Conservation (phyloP, 2,888 invertebrate species). For the Timema cristinae region DNA sequence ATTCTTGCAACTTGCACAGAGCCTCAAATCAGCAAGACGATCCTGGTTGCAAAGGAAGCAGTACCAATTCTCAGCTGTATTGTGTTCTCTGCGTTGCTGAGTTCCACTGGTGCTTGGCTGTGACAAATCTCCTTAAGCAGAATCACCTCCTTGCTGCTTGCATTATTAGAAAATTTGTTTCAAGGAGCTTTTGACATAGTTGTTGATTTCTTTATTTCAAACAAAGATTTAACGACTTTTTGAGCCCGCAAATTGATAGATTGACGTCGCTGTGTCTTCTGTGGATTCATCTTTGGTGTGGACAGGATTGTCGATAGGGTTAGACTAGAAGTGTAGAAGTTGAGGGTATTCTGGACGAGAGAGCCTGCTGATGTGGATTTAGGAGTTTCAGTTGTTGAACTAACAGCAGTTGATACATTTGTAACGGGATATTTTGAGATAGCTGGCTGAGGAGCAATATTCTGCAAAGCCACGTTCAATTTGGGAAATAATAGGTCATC, state of each 20-base stretch:
- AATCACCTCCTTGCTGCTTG: neutral
- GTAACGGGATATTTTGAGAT: neutral
- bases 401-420: no score
- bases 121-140: neutral
- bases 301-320: no score
- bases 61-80: neutral
- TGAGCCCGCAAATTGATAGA: neutral
- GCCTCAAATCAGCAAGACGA: constrained; percentile 7
- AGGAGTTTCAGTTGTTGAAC: no score
- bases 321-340: no score
- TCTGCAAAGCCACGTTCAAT: neutral
- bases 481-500: constrained; percentile 9
- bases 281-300: neutral
- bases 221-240: no score
- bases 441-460: neutral
- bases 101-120: constrained; percentile 7
- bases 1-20: constrained; percentile 12
- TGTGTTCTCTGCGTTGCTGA: constrained; percentile 5
- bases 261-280: no score
- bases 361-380: no score
- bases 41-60: constrained; percentile 13
- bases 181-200: neutral
- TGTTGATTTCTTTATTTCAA: no score
- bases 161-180: neutral
- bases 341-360: no score